phyloP scores from a whole-genome alignment of 2,797 vertebrate species.

The Brachymystax lenok region DNA sequence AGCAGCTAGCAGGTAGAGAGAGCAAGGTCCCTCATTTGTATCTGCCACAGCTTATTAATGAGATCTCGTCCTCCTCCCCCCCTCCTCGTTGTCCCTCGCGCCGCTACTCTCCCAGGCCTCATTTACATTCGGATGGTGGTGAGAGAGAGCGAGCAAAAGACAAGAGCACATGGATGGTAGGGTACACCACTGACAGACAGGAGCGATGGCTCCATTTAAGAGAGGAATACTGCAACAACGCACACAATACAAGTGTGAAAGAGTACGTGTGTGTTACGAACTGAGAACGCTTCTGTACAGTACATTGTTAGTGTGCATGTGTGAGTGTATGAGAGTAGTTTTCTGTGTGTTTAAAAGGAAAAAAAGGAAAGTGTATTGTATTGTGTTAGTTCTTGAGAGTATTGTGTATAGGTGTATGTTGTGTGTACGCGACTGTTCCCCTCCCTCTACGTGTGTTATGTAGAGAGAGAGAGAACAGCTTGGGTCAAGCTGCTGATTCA shows the following conservation, averaged over 20 bases:
- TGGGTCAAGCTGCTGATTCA: conserved; percentile 13
- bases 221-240: neutral
- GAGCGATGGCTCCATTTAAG: neutral
- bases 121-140: conserved; percentile 1
- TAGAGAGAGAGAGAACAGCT: neutral
- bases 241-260: neutral
- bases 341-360: neutral
- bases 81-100: neutral
- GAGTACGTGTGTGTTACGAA: neutral
- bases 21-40: conserved; percentile 55
- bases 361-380: neutral
- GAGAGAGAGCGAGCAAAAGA: neutral
- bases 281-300: neutral
- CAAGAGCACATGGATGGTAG: neutral
- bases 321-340: neutral
- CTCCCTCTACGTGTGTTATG: neutral
- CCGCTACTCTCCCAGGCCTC: neutral
- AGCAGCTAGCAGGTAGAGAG: conserved; percentile 51
- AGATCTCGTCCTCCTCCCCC: conserved; percentile 52
- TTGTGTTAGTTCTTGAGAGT: neutral
- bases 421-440: neutral
- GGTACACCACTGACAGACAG: neutral
- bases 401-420: neutral
- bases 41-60: conserved; percentile 59
- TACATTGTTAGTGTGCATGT: neutral